phyloP scores from a whole-genome alignment of 2,797 vertebrate species.

The Tangara arthus region DNA sequence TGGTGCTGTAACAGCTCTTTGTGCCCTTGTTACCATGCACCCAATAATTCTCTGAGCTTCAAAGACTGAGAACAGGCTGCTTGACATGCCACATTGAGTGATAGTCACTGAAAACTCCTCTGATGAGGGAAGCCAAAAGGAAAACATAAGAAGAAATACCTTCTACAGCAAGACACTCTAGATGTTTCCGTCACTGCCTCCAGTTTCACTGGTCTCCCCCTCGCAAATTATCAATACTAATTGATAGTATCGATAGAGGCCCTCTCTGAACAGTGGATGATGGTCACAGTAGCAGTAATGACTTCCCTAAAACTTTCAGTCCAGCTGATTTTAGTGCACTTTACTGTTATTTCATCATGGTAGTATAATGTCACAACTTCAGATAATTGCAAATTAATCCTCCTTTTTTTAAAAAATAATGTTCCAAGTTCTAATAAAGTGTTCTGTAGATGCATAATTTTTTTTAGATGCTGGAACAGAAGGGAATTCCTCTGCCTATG shows the following conservation, averaged over 20 bases:
- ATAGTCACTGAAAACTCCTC: neutral
- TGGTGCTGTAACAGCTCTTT: neutral
- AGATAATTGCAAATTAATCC: neutral
- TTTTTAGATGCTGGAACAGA: neutral
- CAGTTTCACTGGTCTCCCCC: neutral
- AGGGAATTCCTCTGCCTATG: neutral
- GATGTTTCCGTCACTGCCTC: neutral
- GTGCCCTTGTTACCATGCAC: neutral
- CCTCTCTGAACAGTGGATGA: neutral
- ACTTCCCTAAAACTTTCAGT: neutral
- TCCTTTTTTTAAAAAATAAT: neutral
- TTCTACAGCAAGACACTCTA: neutral
- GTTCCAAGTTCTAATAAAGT: neutral
- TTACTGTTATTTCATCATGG: neutral
- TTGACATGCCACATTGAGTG: neutral
- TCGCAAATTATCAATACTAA: neutral
- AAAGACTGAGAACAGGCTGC: neutral
- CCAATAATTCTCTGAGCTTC: neutral
- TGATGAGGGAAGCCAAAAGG: neutral
- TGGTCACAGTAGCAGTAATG: neutral
- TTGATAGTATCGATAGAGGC: neutral
- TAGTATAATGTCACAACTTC: neutral
- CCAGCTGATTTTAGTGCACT: neutral
- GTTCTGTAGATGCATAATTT: neutral
- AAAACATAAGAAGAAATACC: neutral